Percentiles rank a stretch among this genome's conserved stretches.
phyloP scores from a whole-genome alignment of 1,140 invertebrate species.

The Drosophila melanogaster region DNA sequence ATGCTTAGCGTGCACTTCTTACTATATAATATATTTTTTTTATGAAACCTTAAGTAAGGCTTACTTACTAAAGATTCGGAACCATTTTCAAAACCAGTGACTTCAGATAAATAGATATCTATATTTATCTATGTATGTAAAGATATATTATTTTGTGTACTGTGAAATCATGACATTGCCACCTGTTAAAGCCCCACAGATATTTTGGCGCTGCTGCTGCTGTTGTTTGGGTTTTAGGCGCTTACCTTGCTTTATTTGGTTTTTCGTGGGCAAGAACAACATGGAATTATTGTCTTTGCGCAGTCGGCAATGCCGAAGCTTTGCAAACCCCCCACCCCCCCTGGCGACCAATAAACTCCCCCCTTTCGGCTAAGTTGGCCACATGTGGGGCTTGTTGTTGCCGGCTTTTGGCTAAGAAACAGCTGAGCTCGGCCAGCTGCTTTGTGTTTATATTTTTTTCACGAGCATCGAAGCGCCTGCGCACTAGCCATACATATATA shows the following conservation, averaged over 20 bases:
- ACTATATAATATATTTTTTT: too few relatives aligned
- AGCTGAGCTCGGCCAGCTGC: conserved; percentile 73
- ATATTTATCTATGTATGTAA: too few relatives aligned
- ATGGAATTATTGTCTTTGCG: conserved; percentile 40
- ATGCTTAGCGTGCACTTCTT: too few relatives aligned
- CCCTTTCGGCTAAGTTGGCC: not conserved
- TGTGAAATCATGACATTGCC: conserved; percentile 40
- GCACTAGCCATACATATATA: conserved; percentile 13
- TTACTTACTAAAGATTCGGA: too few relatives aligned
- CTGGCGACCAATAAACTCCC: not conserved
- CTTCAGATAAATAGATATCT: too few relatives aligned
- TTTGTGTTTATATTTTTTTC: conserved; percentile 79
- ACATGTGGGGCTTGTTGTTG: conserved; percentile 65
- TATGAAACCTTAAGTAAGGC: too few relatives aligned
- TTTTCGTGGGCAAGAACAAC: conserved; percentile 42
- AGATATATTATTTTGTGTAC: not conserved
- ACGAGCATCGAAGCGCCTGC: conserved; percentile 44
- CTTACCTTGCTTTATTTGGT: conserved; percentile 43
- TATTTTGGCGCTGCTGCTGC: conserved; percentile 26
- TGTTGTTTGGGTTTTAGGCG: conserved; percentile 34
- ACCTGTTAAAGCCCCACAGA: conserved; percentile 43
- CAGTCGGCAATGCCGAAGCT: conserved; percentile 41
- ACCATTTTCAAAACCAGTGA: too few relatives aligned
- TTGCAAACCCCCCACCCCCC: conserved; percentile 3
- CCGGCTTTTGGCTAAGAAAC: conserved; percentile 70